These are phyloP conservation scores for Diloba caeruleocephala DNA, from an alignment of 2,888 invertebrate genomes.

Conservation along the genomic window DNA sequence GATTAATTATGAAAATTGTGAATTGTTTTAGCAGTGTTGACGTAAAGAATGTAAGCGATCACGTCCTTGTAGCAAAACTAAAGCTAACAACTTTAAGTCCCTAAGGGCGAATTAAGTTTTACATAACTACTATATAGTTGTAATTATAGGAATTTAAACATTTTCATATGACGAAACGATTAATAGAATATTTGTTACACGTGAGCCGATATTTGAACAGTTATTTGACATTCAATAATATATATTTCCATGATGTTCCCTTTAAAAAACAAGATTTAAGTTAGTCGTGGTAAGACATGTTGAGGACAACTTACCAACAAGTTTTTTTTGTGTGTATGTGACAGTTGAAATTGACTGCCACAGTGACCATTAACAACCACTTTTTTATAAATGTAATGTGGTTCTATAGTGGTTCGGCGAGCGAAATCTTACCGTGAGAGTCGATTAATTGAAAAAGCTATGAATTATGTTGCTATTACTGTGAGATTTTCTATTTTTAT, in stretches of 20 bases:
- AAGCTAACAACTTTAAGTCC: no score
- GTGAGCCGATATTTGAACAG: no score
- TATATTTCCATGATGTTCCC: conserved; percentile 40
- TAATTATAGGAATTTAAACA: no score
- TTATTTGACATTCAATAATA: conserved; percentile 15
- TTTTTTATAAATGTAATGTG: conserved; percentile 40
- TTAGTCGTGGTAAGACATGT: conserved; percentile 36
- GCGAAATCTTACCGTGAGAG: conserved; percentile 48
- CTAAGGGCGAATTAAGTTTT: no score
- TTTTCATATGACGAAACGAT: no score
- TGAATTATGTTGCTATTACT: conserved; percentile 23
- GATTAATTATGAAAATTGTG: no score
- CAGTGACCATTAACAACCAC: conserved; percentile 30
- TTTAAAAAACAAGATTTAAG: conserved; percentile 44
- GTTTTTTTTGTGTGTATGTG: conserved; percentile 45
- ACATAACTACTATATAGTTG: no score
- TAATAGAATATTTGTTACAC: no score
- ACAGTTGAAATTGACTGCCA: conserved; percentile 44
- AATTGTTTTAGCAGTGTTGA: no score
- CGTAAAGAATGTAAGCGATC: no score
- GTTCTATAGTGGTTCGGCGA: conserved; percentile 29
- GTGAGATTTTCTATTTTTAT: conserved; percentile 40
- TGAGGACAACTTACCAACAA: conserved; percentile 38
- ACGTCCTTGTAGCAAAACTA: no score
- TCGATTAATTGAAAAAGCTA: conserved; percentile 33